phyloP scores from a whole-genome alignment of 2,797 vertebrate species.

The Semaprochilodus insignis region DNA sequence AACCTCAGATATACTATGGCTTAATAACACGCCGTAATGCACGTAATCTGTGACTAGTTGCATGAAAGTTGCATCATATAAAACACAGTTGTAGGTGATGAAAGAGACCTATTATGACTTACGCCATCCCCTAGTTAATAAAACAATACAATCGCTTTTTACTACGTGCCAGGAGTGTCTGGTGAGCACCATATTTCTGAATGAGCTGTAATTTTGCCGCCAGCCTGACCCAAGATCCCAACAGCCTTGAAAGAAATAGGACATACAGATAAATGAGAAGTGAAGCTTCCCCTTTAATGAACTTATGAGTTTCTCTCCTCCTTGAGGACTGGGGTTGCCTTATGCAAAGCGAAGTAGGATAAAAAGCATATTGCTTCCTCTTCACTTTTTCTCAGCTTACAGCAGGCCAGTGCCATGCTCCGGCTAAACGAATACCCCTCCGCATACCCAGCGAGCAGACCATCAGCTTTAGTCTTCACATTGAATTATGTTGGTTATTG shows the following conservation, averaged over 20 bases:
- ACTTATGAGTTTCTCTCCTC: slow-evolving; percentile 46
- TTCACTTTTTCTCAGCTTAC: slow-evolving; percentile 29
- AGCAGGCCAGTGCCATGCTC: slow-evolving; percentile 26
- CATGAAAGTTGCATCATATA: background rate
- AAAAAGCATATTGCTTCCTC: slow-evolving; percentile 42
- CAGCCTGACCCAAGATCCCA: too few relatives aligned
- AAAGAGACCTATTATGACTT: background rate
- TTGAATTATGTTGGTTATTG: slow-evolving; percentile 40
- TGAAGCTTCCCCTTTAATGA: slow-evolving; percentile 50
- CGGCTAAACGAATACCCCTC: slow-evolving; percentile 30
- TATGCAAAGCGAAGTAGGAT: slow-evolving; percentile 36
- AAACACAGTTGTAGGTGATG: background rate
- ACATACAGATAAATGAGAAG: slow-evolving; percentile 47
- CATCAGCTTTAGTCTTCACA: background rate
- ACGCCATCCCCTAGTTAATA: background rate
- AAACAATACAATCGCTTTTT: too few relatives aligned
- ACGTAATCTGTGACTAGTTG: background rate
- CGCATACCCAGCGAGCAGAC: slow-evolving; percentile 1
- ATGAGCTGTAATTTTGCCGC: background rate
- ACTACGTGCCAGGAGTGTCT: background rate
- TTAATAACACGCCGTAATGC: background rate
- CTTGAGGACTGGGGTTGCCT: slow-evolving; percentile 34
- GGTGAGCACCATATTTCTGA: background rate
- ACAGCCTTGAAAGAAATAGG: slow-evolving; percentile 25
- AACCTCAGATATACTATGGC: background rate